Conservation (phyloP, 2,888 invertebrate genomes). For the Calliopum simillimum region DNA sequence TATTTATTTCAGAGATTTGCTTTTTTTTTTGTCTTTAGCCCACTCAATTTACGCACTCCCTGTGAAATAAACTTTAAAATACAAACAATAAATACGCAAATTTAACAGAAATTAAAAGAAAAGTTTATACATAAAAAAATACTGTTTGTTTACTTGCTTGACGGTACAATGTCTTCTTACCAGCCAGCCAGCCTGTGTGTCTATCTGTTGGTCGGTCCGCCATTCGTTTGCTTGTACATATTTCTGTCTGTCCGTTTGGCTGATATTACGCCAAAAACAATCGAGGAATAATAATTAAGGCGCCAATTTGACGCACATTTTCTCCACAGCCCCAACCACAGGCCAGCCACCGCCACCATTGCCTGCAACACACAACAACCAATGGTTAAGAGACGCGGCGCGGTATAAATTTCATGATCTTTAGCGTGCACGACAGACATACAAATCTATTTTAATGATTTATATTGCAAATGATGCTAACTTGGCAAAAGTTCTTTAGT, state of each 20-base stretch:
- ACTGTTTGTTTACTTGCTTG: conserved; percentile 32
- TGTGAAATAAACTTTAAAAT: not conserved
- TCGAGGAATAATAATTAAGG: conserved; percentile 47
- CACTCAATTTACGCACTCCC: conserved; percentile 4
- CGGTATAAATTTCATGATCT: conserved; percentile 36
- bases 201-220: conserved; percentile 20
- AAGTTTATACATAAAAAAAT: not conserved
- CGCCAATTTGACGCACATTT: conserved; percentile 51
- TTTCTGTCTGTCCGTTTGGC: conserved; percentile 22
- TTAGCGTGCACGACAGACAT: conserved; percentile 26
- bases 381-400: not conserved
- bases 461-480: conserved; percentile 37
- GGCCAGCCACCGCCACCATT: conserved; percentile 5
- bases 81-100: conserved; percentile 14
- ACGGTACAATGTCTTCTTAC: conserved; percentile 30
- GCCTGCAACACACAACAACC: not conserved
- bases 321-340: conserved; percentile 27
- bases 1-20: not conserved
- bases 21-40: not conserved
- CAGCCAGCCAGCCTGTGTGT: not conserved
- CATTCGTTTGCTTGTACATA: conserved; percentile 41
- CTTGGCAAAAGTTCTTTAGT: conserved; percentile 38
- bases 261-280: conserved; percentile 34
- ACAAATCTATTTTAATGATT: conserved; percentile 40
- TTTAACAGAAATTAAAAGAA: not conserved